Evolutionary conservation across 2,888 invertebrate species (phyloP).

Genomic region (Muscina levida): DNA sequence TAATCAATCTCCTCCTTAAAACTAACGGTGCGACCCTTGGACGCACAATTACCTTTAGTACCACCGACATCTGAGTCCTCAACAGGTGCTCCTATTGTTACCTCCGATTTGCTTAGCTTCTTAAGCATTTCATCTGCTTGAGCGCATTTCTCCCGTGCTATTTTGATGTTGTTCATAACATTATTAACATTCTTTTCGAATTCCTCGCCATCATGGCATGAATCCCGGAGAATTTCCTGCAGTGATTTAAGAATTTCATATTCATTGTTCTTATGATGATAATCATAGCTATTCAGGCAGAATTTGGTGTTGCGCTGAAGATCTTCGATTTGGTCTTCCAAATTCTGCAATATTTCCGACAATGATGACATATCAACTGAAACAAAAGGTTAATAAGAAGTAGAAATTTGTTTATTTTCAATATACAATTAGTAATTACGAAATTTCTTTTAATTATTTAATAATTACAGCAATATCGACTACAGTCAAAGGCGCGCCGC

Average conservation of each 20-base stretch:
- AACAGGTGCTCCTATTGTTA: neutral
- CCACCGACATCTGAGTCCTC: neutral
- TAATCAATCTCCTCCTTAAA: conserved; percentile 17
- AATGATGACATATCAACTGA: conserved; percentile 35
- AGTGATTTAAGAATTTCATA: conserved; percentile 66
- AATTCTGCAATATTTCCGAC: neutral
- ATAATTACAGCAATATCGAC: neutral
- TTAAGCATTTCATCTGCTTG: conserved; percentile 42
- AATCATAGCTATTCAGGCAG: conserved; percentile 69
- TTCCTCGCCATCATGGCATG: conserved; percentile 45
- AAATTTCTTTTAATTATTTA: neutral
- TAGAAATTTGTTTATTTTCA: no score
- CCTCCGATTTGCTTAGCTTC: neutral
- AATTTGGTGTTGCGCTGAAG: conserved; percentile 69
- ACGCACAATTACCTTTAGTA: neutral
- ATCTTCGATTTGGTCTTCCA: conserved; percentile 68
- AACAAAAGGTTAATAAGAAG: neutral
- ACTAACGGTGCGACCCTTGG: conserved; percentile 48
- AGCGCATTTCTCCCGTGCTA: conserved; percentile 34
- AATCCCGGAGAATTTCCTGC: conserved; percentile 60
- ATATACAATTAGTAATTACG: neutral
- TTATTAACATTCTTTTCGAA: conserved; percentile 63
- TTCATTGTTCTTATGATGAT: conserved; percentile 71
- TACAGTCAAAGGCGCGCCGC: no score
- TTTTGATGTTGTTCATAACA: conserved; percentile 11